A percentile compares a stretch with the other conserved stretches of the same genome.
phyloP scores from a whole-genome alignment of 2,797 vertebrate species.

The Notolabrus celidotus region DNA sequence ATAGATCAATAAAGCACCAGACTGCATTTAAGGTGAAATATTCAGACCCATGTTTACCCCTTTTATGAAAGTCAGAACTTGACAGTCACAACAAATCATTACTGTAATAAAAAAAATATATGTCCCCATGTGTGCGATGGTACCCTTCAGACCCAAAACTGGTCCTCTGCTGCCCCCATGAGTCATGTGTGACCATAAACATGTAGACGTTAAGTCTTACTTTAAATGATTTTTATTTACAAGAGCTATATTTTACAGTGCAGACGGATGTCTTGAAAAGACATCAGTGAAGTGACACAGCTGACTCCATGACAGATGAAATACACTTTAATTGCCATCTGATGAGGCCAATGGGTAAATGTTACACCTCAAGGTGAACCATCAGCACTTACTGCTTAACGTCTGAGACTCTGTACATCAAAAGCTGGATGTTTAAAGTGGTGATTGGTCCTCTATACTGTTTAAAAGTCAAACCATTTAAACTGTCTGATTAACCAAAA shows the following conservation, averaged over 20 bases:
- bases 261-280: conserved; percentile 46
- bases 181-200: conserved; percentile 30
- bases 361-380: conserved; percentile 1
- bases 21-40: neutral
- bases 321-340: conserved; percentile 56
- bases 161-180: conserved; percentile 73
- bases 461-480: conserved; percentile 58
- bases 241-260: conserved; percentile 78
- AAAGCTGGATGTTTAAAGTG: conserved; percentile 24
- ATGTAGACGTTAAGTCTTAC: conserved; percentile 1
- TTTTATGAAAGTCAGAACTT: too few species aligned
- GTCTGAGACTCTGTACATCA: neutral
- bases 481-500: conserved; percentile 67
- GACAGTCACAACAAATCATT: too few species aligned
- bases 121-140: neutral
- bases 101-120: too few species aligned
- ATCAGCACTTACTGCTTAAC: conserved; percentile 22
- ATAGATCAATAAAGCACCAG: neutral
- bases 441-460: conserved; percentile 20
- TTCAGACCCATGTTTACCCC: neutral
- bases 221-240: conserved; percentile 79
- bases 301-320: conserved; percentile 57
- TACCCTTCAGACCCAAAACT: neutral
- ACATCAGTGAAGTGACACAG: conserved; percentile 53
- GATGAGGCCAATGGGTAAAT: conserved; percentile 25